Conservation (phyloP, 2,113 vertebrate genomes). For the Morone chrysops region DNA sequence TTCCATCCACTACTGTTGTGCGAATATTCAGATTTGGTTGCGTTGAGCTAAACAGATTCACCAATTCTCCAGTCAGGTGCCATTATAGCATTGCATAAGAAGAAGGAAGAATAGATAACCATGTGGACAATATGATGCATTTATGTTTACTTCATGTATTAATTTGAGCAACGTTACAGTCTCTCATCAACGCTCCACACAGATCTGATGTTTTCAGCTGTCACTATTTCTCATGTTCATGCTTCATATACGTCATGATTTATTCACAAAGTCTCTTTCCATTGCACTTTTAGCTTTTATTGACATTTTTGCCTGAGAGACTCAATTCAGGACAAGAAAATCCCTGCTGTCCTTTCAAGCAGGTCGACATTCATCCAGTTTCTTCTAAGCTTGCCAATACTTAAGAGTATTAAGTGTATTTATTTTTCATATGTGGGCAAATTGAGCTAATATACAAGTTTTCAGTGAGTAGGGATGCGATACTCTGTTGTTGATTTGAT, state of each 20-base stretch:
- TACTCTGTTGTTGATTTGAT: constrained; percentile 18
- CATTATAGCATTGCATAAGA: neutral
- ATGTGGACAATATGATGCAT: neutral
- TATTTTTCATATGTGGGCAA: neutral
- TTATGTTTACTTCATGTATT: neutral
- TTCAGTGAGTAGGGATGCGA: neutral
- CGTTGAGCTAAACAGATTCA: neutral
- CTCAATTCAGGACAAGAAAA: neutral
- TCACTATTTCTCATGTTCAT: neutral
- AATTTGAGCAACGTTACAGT: neutral
- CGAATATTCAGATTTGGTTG: neutral
- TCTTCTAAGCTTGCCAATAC: too few species aligned
- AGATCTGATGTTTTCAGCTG: neutral
- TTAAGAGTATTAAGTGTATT: neutral
- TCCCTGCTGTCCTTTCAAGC: rapidly evolving
- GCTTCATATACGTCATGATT: neutral
- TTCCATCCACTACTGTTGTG: neutral
- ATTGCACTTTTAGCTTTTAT: neutral
- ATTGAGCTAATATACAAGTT: neutral
- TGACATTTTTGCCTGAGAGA: neutral
- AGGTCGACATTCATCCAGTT: neutral
- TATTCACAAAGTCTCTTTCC: neutral
- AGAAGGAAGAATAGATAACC: neutral
- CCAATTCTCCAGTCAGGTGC: neutral
- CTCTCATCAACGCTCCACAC: neutral